Conservation (phyloP, 2,113 vertebrate genomes). For the Acinonyx jubatus region DNA sequence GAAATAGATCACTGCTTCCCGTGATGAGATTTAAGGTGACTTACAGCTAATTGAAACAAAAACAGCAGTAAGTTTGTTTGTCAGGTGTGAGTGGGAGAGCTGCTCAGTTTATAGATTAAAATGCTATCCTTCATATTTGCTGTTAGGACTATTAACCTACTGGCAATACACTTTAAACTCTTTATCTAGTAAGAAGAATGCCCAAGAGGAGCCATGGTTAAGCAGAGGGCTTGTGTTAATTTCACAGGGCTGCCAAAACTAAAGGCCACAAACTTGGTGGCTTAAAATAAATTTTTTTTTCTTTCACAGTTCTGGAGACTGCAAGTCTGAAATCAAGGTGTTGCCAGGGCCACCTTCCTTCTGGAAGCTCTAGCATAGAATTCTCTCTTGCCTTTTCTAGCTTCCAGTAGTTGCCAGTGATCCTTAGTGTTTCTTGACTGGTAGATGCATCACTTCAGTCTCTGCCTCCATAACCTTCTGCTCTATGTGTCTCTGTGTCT, state of each 20-base stretch:
- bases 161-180: neutral
- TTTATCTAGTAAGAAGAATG: neutral
- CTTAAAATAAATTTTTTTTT: neutral
- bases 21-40: constrained; percentile 63
- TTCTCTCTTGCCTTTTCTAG: neutral
- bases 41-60: constrained; percentile 59
- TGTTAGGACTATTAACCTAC: too few relatives aligned
- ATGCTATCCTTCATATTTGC: neutral
- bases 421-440: neutral
- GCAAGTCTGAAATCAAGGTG: neutral
- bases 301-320: neutral
- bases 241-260: neutral
- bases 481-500: accelerated
- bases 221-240: neutral
- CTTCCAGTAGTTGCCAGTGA: neutral
- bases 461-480: neutral
- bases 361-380: neutral
- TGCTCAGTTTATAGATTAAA: neutral
- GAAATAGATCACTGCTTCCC: constrained; percentile 63
- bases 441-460: neutral
- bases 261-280: neutral
- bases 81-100: neutral
- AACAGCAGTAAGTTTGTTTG: constrained; percentile 43
- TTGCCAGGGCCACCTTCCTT: neutral
- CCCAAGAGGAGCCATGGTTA: neutral